These are phyloP conservation scores for Coptotermes formosanus DNA, from an alignment of 1,140 invertebrate species.

Conservation along the genomic window DNA sequence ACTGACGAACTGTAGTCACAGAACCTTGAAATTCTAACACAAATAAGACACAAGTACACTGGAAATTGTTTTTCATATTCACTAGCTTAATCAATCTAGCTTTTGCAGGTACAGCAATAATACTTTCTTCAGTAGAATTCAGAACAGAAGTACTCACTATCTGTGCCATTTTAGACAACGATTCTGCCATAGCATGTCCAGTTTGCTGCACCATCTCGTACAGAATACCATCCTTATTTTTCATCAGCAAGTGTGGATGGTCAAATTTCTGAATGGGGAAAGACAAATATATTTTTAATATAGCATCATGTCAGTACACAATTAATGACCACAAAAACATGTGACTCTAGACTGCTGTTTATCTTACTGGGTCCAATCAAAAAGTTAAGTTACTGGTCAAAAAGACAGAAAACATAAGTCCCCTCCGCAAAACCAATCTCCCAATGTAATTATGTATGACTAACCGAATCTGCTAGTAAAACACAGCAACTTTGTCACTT, in stretches of 20 bases:
- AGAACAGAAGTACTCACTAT: conserved; percentile 19
- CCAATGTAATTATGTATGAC: no score
- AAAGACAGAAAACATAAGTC: no score
- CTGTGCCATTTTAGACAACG: conserved; percentile 33
- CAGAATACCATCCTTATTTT: conserved; percentile 41
- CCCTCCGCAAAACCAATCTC: no score
- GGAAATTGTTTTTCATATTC: no score
- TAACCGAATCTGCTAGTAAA: no score
- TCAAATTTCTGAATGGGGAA: conserved; percentile 36
- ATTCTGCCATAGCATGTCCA: conserved; percentile 43
- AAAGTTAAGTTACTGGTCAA: neutral
- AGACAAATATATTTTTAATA: neutral
- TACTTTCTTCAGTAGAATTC: no score
- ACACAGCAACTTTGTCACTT: no score
- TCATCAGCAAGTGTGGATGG: conserved; percentile 38
- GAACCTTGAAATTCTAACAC: no score
- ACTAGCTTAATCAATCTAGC: no score
- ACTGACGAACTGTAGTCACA: no score
- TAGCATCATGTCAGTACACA: neutral
- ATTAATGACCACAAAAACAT: neutral
- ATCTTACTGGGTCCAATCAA: neutral
- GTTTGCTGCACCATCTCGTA: conserved; percentile 52
- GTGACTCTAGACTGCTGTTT: neutral
- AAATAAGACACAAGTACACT: no score
- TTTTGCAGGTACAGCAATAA: no score